Base-by-base conservation (phyloP, 2,888 invertebrate genomes). In the Eupelmus urozonus region DNA sequence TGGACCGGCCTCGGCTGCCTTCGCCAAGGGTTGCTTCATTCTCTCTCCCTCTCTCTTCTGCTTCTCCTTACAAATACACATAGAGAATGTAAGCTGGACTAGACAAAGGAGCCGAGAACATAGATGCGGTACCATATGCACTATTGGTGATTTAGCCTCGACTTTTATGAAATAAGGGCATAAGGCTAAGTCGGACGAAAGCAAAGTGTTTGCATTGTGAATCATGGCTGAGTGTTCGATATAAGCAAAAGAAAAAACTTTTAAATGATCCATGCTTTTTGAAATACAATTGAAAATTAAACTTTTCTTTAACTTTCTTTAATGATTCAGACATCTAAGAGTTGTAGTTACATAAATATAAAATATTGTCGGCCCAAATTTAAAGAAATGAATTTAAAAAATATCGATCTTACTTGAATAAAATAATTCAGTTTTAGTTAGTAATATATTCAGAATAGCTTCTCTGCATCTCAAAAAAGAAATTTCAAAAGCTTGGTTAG, bases 1-100 rank as follows among this genome's bases (percentile, higher is more conserved):
- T 85, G 85, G 84, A 84, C 80, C 82, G 70, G 72, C 27, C 67
- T 49, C 67, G 60, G 11, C 45, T 63, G 59, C 66, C 78, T 67
- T 72, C 49, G 71, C 63, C 66, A 49, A 63, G 71, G 75, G 75
- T 67, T 63, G 18, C 29, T 63, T 40, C 62, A 45, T 11, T 49
- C 20, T 65, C 72, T 55, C 23, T 63, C 59, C 27, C 73, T 67
- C 76, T 73, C 70, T 40, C 27, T 75, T 55, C 25, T 76, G 34
- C 62, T 23, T 51, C 70, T 25, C 16, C 63, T 45, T 59, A 76
- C 27, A 29, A 62, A 62, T 11, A 45, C 27, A 69, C 18, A 69
- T 20, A 20, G 27, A 65, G 34, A 62, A 53, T 57, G 62, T 76
- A 51, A 55, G 34, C 42, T 40, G 55, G 67, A 66, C 70, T 57